These are phyloP conservation scores for Aotus griseimembra DNA, from an alignment of 2,797 vertebrate species.

Conservation along the genomic window DNA sequence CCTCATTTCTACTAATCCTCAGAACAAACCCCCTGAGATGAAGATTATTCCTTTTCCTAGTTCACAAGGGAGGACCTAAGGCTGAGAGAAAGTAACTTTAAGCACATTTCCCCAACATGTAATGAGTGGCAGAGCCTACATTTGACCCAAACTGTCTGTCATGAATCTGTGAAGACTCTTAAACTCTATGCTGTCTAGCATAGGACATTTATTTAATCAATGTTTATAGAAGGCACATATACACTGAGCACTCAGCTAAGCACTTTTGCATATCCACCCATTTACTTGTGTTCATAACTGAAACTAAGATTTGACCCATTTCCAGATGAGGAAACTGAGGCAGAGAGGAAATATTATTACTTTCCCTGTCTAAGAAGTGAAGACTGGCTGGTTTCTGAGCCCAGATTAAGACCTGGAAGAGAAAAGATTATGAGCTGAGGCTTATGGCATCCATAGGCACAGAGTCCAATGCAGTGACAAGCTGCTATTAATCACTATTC, in stretches of 20 bases:
- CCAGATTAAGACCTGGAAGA: background rate
- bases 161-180: background rate
- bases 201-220: background rate
- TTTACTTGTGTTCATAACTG: background rate
- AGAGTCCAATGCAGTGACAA: accelerated
- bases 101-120: background rate
- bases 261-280: background rate
- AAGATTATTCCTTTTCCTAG: background rate
- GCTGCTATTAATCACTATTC: background rate
- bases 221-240: background rate
- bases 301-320: background rate
- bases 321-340: constrained; percentile 23
- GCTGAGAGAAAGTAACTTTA: background rate
- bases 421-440: background rate
- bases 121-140: background rate
- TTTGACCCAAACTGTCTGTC: background rate
- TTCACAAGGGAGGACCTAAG: background rate
- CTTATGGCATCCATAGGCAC: background rate
- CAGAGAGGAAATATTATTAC: background rate
- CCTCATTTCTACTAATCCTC: background rate
- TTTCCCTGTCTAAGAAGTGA: background rate
- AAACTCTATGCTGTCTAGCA: no score
- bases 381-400: background rate
- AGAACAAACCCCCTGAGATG: background rate
- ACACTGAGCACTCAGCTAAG: background rate